These are phyloP conservation scores for Rhea pennata DNA, from an alignment of 2,113 vertebrate genomes.

Conservation along the genomic window DNA sequence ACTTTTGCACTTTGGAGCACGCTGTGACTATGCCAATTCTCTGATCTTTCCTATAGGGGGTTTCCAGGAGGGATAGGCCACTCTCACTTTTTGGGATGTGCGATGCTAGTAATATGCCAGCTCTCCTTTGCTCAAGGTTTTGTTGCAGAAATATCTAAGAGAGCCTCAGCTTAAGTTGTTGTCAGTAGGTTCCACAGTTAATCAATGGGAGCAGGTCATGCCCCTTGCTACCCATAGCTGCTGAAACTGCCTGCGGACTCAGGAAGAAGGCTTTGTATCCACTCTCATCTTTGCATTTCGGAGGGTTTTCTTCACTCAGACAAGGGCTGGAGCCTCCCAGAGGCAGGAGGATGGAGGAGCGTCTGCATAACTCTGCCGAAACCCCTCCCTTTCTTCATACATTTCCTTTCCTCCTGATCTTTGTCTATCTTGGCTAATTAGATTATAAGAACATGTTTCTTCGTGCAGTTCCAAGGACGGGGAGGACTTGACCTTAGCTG, in stretches of 20 bases:
- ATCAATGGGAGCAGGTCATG: background rate
- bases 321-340: background rate
- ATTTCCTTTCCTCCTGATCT: conserved; percentile 21
- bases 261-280: background rate
- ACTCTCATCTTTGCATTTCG: background rate
- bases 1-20: background rate
- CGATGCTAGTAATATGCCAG: background rate
- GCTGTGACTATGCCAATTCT: fast-evolving
- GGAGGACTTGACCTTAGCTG: background rate
- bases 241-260: background rate
- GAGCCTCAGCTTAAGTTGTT: background rate
- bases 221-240: background rate
- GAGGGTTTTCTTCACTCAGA: background rate
- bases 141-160: background rate
- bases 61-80: background rate
- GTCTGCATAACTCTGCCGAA: background rate
- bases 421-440: background rate
- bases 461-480: background rate
- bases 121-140: background rate
- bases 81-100: background rate
- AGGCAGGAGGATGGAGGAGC: background rate
- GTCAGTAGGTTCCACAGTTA: background rate
- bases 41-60: background rate
- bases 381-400: conserved; percentile 39
- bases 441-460: conserved; percentile 17